phyloP scores from a whole-genome alignment of 2,113 vertebrate genomes.

The Bos indicus region DNA sequence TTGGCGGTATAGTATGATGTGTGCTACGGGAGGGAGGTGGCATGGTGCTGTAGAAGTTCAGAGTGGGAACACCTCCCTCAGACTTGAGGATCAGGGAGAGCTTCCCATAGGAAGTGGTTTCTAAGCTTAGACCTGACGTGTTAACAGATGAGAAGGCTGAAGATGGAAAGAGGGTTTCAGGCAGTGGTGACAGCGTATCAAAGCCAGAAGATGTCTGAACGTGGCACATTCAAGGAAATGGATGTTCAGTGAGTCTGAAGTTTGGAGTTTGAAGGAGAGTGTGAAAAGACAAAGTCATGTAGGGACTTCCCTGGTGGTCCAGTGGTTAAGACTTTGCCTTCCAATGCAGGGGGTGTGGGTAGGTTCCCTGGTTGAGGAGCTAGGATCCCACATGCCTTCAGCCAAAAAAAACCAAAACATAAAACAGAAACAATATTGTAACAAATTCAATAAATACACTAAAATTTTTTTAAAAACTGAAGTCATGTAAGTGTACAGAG shows the following conservation, averaged over 20 bases:
- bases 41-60: neutral
- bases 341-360: accelerated
- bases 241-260: neutral
- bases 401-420: neutral
- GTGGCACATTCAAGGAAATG: neutral
- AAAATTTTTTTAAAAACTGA: neutral
- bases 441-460: neutral
- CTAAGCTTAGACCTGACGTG: neutral
- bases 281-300: neutral
- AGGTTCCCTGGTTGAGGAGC: neutral
- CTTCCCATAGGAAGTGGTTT: neutral
- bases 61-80: neutral
- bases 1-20: too few relatives aligned
- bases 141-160: neutral
- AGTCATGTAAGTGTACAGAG: neutral
- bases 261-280: neutral
- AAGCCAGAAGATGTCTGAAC: neutral
- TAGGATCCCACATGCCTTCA: neutral
- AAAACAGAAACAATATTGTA: neutral
- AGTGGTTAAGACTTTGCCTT: neutral
- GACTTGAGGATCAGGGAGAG: neutral
- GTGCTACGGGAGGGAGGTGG: neutral
- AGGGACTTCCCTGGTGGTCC: neutral
- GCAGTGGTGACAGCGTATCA: neutral
- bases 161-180: neutral